Conservation (phyloP, 1,140 invertebrate species). For the Aporrectodea caliginosa region DNA sequence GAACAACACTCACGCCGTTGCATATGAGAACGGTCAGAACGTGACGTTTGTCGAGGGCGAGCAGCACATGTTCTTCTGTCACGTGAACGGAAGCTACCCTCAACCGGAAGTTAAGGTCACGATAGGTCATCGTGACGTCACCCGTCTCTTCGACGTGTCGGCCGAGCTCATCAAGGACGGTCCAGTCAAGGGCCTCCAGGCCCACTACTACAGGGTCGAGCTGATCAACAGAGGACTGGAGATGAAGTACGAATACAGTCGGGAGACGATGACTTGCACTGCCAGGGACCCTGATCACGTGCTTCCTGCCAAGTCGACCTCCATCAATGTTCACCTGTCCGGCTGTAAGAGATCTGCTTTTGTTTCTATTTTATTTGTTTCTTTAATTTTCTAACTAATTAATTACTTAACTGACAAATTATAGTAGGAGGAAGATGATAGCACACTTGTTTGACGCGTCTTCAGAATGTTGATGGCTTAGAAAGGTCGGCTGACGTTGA, state of each 20-base stretch:
- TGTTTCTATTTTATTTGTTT: too few species aligned
- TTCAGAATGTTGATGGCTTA: too few species aligned
- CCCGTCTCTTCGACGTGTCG: slow-evolving; percentile 1
- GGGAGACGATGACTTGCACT: neutral
- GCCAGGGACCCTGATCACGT: slow-evolving; percentile 1
- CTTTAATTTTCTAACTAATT: too few species aligned
- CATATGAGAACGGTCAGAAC: slow-evolving; percentile 5
- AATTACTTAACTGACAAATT: too few species aligned
- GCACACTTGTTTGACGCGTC: too few species aligned
- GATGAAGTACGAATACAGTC: slow-evolving; percentile 19
- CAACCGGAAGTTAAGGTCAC: slow-evolving; percentile 8
- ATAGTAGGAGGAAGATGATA: too few species aligned
- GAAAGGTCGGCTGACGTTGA: too few species aligned
- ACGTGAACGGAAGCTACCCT: slow-evolving; percentile 20
- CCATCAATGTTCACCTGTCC: neutral
- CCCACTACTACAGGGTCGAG: slow-evolving; percentile 1
- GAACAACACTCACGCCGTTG: slow-evolving; percentile 11
- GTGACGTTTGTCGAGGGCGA: slow-evolving; percentile 13
- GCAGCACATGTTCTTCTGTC: slow-evolving; percentile 1
- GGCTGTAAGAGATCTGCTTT: neutral
- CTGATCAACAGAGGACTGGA: slow-evolving; percentile 8
- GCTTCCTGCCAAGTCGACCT: neutral
- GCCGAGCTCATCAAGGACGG: slow-evolving; percentile 8
- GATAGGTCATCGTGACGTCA: slow-evolving; percentile 12
- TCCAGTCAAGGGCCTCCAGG: neutral